Evolutionary conservation across 2,113 vertebrate species (phyloP).

Genomic region (Hipposideros armiger): DNA sequence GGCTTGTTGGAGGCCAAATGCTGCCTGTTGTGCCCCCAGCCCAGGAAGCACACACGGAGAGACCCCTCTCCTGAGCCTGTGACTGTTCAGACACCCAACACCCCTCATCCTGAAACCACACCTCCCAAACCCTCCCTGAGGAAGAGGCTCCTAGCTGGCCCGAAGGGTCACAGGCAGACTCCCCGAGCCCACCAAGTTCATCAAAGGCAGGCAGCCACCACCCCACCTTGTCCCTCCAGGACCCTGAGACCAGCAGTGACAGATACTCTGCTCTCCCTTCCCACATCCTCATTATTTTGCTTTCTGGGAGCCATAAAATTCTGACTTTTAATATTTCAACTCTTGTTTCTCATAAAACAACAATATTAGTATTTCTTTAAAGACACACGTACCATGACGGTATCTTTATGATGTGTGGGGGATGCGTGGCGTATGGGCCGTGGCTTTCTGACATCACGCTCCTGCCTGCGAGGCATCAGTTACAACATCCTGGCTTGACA

Average conservation of each 20-base stretch:
- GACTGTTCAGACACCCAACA: neutral
- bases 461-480: slow-evolving; percentile 74
- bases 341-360: slow-evolving; percentile 85
- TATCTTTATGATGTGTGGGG: slow-evolving; percentile 88
- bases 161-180: neutral
- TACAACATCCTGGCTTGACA: slow-evolving; percentile 76
- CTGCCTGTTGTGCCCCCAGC: fast-evolving
- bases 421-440: slow-evolving; percentile 78
- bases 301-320: slow-evolving; percentile 75
- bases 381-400: slow-evolving; percentile 80
- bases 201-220: fast-evolving
- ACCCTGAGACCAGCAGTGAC: fast-evolving
- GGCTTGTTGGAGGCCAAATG: fast-evolving
- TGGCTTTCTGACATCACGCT: slow-evolving; percentile 80
- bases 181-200: neutral
- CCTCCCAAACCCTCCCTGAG: neutral
- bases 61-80: fast-evolving
- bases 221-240: neutral
- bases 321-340: slow-evolving; percentile 81
- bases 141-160: neutral
- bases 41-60: fast-evolving
- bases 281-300: neutral
- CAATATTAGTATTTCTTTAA: slow-evolving; percentile 83
- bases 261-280: fast-evolving
- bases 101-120: fast-evolving